phyloP scores from a whole-genome alignment of 2,888 invertebrate species.

The Oegoconia quadripuncta region DNA sequence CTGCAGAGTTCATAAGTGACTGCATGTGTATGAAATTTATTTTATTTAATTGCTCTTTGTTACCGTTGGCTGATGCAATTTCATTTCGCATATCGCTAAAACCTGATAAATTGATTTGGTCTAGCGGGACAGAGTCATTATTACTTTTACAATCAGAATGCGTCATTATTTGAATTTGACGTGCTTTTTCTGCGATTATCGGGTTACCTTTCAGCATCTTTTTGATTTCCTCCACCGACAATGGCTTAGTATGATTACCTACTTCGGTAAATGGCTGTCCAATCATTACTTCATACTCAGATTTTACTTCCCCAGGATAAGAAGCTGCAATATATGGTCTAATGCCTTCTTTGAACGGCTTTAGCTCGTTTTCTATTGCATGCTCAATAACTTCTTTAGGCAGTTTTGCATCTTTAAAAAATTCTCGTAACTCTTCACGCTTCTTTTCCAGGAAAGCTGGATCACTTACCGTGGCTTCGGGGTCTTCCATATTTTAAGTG shows the following conservation, averaged over 20 bases:
- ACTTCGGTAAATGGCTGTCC: slow-evolving; percentile 67
- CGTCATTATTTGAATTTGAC: slow-evolving; percentile 60
- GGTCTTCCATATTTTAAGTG: slow-evolving; percentile 31
- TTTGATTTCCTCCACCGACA: slow-evolving; percentile 50
- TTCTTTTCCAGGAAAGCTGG: slow-evolving; percentile 47
- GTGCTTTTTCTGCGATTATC: slow-evolving; percentile 59
- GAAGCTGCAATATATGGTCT: slow-evolving; percentile 62
- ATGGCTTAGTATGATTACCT: slow-evolving; percentile 49
- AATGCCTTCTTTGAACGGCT: slow-evolving; percentile 36
- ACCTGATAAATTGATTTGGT: slow-evolving; percentile 46
- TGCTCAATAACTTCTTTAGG: slow-evolving; percentile 48
- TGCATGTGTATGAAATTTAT: slow-evolving; percentile 62
- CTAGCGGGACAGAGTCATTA: slow-evolving; percentile 46
- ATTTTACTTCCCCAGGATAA: slow-evolving; percentile 44
- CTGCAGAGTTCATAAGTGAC: slow-evolving; percentile 45
- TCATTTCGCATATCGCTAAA: slow-evolving; percentile 49
- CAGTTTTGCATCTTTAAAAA: slow-evolving; percentile 56
- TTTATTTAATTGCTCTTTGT: slow-evolving; percentile 43
- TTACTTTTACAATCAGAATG: slow-evolving; percentile 32
- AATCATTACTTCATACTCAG: slow-evolving; percentile 68
- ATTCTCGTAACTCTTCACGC: slow-evolving; percentile 47
- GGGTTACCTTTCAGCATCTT: slow-evolving; percentile 53
- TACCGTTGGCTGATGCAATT: slow-evolving; percentile 45
- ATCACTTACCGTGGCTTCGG: slow-evolving; percentile 30
- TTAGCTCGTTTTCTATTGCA: slow-evolving; percentile 63